Evolutionary conservation across 2,797 vertebrate species (phyloP).

Genomic region (Serranus cabrilla): DNA sequence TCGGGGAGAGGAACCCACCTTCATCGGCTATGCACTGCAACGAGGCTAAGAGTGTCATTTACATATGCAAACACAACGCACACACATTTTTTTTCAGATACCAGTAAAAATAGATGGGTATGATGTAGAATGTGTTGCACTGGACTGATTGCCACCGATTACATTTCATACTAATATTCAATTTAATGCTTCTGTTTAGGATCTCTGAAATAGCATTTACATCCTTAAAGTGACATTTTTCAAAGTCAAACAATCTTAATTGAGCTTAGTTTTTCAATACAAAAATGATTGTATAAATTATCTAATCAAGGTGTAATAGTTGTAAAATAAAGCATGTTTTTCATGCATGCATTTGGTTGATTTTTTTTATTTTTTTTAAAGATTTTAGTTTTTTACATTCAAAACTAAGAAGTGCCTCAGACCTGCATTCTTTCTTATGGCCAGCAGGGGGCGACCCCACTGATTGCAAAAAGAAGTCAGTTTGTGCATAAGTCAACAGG

Average conservation of each 20-base stretch:
- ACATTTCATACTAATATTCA: neutral
- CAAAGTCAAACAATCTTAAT: neutral
- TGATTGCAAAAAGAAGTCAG: too few species aligned
- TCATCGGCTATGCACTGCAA: conserved; percentile 62
- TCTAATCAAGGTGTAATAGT: too few species aligned
- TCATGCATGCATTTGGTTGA: too few species aligned
- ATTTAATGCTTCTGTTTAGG: neutral
- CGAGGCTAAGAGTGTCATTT: conserved; percentile 28
- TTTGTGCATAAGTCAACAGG: too few species aligned
- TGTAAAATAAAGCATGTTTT: too few species aligned
- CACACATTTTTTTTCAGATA: neutral
- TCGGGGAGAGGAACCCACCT: conserved; percentile 69
- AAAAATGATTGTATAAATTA: too few species aligned
- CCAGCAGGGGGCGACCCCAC: too few species aligned
- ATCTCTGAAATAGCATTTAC: neutral
- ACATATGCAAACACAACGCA: neutral
- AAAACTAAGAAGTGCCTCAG: too few species aligned
- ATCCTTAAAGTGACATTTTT: neutral
- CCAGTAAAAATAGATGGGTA: neutral
- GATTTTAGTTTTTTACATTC: too few species aligned
- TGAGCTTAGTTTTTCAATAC: neutral
- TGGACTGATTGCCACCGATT: neutral
- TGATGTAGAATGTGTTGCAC: neutral
- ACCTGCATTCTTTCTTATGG: too few species aligned
- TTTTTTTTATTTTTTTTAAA: too few species aligned